phyloP scores from a whole-genome alignment of 30 jellyfish, hydroid and myxozoan species.

The Hydractinia echinata region DNA sequence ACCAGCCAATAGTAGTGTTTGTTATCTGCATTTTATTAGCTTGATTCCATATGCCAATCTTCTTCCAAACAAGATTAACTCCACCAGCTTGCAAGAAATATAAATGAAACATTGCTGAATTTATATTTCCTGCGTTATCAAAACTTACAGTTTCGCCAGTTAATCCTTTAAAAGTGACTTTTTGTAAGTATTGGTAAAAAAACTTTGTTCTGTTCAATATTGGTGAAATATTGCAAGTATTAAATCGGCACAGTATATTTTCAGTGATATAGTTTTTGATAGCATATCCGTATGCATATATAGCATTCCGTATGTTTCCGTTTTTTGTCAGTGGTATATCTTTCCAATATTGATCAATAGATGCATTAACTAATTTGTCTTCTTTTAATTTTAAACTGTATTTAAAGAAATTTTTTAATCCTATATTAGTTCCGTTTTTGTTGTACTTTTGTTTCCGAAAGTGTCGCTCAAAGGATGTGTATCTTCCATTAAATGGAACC shows the following conservation, averaged over 20 bases:
- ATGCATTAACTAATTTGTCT: not conserved
- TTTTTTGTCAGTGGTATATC: constrained; percentile 5
- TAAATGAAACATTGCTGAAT: not conserved
- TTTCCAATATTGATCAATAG: constrained; percentile 12
- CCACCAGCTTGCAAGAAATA: not conserved
- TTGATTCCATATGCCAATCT: constrained; percentile 15
- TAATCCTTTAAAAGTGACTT: not conserved
- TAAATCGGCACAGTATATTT: not conserved
- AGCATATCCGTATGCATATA: constrained; percentile 4
- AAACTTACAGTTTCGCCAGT: constrained; percentile 6
- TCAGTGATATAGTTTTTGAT: constrained; percentile 6
- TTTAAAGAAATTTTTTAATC: not conserved
- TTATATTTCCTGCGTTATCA: not conserved
- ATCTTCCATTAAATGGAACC: constrained; percentile 3
- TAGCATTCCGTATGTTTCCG: not conserved
- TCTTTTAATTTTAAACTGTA: not conserved
- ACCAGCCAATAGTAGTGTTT: not conserved
- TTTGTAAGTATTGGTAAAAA: constrained; percentile 10
- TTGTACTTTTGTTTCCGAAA: not conserved
- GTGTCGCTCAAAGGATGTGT: constrained; percentile 4
- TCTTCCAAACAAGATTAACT: not conserved
- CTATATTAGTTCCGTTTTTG: not conserved
- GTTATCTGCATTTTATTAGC: not conserved
- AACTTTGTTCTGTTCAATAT: not conserved
- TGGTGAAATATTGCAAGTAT: not conserved